These are phyloP conservation scores for Aphis gossypii DNA, from an alignment of 1,140 invertebrate genomes.

Conservation along the genomic window DNA sequence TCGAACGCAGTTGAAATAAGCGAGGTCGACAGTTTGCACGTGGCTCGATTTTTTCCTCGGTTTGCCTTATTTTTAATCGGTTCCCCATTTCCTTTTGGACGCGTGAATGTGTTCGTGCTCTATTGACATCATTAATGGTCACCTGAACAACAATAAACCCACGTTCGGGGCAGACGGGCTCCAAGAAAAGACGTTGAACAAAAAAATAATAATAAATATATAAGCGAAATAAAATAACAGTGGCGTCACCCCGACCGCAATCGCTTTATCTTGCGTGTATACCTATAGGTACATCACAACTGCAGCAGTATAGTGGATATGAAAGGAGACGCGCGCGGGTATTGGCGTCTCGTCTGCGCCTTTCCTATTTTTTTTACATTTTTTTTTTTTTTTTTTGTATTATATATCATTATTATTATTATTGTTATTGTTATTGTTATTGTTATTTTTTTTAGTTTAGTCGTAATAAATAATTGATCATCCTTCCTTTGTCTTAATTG, in stretches of 20 bases:
- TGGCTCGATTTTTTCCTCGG: neutral
- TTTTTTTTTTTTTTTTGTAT: neutral
- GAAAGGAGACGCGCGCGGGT: neutral
- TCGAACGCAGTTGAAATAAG: neutral
- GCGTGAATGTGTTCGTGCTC: neutral
- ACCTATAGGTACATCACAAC: neutral
- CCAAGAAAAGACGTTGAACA: constrained; percentile 1
- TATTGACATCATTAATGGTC: constrained; percentile 49
- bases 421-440: neutral
- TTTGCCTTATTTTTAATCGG: neutral
- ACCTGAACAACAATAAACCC: neutral
- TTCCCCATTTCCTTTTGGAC: neutral
- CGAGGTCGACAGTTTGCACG: constrained; percentile 37
- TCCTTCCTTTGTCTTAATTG: constrained; percentile 39
- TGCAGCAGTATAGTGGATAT: neutral
- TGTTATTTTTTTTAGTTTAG: neutral
- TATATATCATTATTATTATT: neutral
- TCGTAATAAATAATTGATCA: constrained; percentile 11
- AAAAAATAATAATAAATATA: neutral
- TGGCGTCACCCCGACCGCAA: constrained; percentile 15
- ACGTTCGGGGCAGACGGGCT: constrained; percentile 39
- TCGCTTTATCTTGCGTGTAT: neutral
- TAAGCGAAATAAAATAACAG: neutral
- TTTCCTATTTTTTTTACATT: neutral
- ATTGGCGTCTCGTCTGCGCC: constrained; percentile 39